phyloP scores from a whole-genome alignment of 2,888 invertebrate genomes.

The Stenurella melanura region DNA sequence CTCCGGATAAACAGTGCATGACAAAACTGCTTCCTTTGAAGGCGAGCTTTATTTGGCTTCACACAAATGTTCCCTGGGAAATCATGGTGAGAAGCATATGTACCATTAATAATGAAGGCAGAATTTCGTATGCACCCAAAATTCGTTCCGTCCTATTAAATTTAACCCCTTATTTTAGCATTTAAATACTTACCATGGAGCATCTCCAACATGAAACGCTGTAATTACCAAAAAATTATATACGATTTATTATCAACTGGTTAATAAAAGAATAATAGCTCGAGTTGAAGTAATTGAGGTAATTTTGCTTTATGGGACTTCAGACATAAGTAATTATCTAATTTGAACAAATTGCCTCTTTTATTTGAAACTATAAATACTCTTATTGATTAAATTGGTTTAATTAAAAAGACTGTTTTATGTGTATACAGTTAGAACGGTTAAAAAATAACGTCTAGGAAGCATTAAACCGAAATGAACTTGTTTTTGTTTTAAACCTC shows the following conservation, averaged over 20 bases:
- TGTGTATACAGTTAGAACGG: not conserved
- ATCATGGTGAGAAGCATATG: constrained; percentile 41
- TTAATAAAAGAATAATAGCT: constrained; percentile 22
- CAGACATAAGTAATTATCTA: constrained; percentile 35
- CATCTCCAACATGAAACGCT: not conserved
- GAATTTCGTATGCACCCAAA: constrained; percentile 46
- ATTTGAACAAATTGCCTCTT: constrained; percentile 38
- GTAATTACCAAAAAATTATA: constrained; percentile 33
- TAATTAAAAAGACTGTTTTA: constrained; percentile 26
- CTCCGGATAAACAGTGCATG: constrained; percentile 17
- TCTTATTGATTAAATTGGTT: constrained; percentile 31
- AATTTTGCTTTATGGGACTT: constrained; percentile 29
- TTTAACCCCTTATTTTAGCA: constrained; percentile 36
- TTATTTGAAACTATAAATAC: constrained; percentile 30
- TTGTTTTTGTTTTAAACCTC: not conserved
- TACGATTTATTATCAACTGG: constrained; percentile 21
- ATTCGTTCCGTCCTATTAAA: constrained; percentile 45
- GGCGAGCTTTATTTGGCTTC: constrained; percentile 7
- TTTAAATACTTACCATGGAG: not conserved
- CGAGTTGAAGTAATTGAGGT: constrained; percentile 29
- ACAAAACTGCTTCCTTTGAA: constrained; percentile 3
- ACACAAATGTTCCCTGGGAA: constrained; percentile 34
- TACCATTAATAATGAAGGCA: constrained; percentile 37
- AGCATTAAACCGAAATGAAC: not conserved
- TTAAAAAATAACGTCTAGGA: constrained; percentile 7